Evolutionary conservation across 53 echinoderm and acorn worm genomes (phyloP), one percentile per base, ranked within the genome.

Genomic region (Astropecten irregularis): DNA sequence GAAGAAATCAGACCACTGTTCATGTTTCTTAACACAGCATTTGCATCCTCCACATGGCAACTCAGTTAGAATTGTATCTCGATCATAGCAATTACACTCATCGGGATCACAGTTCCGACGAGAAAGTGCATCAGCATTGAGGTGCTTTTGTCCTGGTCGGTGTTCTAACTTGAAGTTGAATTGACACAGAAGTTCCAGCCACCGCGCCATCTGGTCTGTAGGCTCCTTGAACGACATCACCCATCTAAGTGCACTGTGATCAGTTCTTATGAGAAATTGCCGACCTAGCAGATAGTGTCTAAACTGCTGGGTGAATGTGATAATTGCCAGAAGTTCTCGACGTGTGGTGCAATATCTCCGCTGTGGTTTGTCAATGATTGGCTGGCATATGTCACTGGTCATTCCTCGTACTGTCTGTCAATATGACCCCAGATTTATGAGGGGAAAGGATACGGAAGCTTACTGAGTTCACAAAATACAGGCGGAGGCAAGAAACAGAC

Each of bases 271-370:
- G 0, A 72, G 28, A 47, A 91, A 95, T 53, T 76, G 82, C 25
- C 57, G 66, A 9, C 91, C 92, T 0, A 94, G 68, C 28, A 95
- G 58, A 42, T 77, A 90, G n/a, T 90, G 93, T 38, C 91, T 30
- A 76, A 81, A 90, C 13, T 90, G 48, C 5, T 69, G 72, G 0
- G 72, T 66, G 49, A 86, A 93, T 1, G 71, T 89, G 86, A 91
- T 49, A 88, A 94, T 60, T 76, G 85, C 11, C 64, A 22, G 40
- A 88, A 87, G 16, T 81, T 59, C 29, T 68, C n/a, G n/a, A n/a
- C n/a, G n/a, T n/a, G n/a, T n/a, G n/a, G n/a, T n/a, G n/a, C n/a
- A n/a, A n/a, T n/a, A n/a, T n/a, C n/a, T n/a, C n/a, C n/a, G n/a
- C n/a, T n/a, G n/a, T n/a, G n/a, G n/a, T n/a, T 69, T 0, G 67